Percentiles rank a stretch among this genome's conserved stretches.
These are phyloP conservation scores for Apocheima hispidaria DNA, from an alignment of 2,888 invertebrate genomes.

Conservation along the genomic window DNA sequence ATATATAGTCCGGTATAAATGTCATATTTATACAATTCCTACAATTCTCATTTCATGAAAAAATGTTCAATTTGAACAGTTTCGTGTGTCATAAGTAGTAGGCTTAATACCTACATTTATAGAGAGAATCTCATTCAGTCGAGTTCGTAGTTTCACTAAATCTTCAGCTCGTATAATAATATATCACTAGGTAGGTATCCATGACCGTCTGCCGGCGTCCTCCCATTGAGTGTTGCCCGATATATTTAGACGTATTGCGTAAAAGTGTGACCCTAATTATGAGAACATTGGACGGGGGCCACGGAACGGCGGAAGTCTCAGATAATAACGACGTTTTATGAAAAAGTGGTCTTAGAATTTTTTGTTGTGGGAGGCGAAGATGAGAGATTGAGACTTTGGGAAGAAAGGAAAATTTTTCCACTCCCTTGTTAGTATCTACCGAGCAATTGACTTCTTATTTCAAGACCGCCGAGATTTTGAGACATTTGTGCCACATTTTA, in stretches of 20 bases:
- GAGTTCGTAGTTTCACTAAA: constrained; percentile 5
- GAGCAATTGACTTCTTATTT: too few species aligned
- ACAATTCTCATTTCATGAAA: too few species aligned
- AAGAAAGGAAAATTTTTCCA: not conserved
- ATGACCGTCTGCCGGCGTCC: constrained; percentile 52
- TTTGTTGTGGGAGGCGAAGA: too few species aligned
- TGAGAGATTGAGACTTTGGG: not conserved
- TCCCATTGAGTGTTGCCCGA: constrained; percentile 63
- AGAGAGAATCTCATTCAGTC: not conserved
- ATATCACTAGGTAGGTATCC: constrained; percentile 29
- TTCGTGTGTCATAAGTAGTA: too few species aligned
- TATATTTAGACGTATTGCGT: constrained; percentile 77
- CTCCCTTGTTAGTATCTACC: too few species aligned
- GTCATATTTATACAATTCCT: too few species aligned
- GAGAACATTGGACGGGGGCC: constrained; percentile 70
- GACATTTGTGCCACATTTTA: too few species aligned
- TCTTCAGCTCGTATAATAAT: constrained; percentile 13
- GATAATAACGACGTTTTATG: constrained; percentile 41
- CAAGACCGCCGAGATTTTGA: too few species aligned
- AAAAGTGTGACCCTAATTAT: constrained; percentile 79
- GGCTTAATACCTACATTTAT: not conserved
- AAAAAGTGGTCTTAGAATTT: constrained; percentile 36
- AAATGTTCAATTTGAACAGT: too few species aligned
- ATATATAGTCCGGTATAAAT: too few species aligned
- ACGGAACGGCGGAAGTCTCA: constrained; percentile 49